Evolutionary conservation across 2,113 vertebrate genomes (phyloP).

Genomic region (Dicrurus megarhynchus): DNA sequence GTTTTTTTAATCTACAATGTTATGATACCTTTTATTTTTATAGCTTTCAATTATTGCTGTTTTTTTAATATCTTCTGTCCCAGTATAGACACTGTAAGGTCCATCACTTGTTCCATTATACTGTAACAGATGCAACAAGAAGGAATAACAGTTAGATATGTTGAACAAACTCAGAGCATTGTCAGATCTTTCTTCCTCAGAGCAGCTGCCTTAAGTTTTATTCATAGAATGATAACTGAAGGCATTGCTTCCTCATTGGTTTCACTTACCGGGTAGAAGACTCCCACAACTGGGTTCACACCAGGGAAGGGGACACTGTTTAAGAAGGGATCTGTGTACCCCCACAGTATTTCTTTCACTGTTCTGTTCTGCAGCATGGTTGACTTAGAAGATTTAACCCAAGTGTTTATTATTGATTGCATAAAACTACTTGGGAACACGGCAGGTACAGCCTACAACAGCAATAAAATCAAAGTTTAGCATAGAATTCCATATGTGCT

Average conservation of each 20-base stretch:
- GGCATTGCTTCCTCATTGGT: neutral
- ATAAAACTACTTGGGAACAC: neutral
- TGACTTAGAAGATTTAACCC: conserved; percentile 73
- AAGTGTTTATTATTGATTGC: conserved; percentile 50
- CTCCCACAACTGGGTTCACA: conserved; percentile 59
- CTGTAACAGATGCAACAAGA: conserved; percentile 67
- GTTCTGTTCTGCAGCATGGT: conserved; percentile 82
- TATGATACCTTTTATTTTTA: conserved; percentile 75
- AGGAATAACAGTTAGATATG: neutral
- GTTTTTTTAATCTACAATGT: neutral
- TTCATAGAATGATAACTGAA: neutral
- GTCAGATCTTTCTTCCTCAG: neutral
- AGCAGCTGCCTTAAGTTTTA: neutral
- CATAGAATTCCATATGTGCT: neutral
- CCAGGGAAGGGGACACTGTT: neutral
- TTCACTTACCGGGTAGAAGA: conserved; percentile 83
- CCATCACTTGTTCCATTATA: conserved; percentile 89
- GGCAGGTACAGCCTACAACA: conserved; percentile 77
- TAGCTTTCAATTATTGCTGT: conserved; percentile 84
- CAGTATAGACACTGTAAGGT: conserved; percentile 81
- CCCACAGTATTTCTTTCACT: conserved; percentile 89
- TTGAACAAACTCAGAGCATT: neutral
- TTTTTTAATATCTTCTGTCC: conserved; percentile 80
- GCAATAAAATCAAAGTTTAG: neutral
- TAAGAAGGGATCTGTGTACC: conserved; percentile 84